Evolutionary conservation across 2,113 vertebrate species (phyloP).

Genomic region (Balaenoptera acutorostrata): DNA sequence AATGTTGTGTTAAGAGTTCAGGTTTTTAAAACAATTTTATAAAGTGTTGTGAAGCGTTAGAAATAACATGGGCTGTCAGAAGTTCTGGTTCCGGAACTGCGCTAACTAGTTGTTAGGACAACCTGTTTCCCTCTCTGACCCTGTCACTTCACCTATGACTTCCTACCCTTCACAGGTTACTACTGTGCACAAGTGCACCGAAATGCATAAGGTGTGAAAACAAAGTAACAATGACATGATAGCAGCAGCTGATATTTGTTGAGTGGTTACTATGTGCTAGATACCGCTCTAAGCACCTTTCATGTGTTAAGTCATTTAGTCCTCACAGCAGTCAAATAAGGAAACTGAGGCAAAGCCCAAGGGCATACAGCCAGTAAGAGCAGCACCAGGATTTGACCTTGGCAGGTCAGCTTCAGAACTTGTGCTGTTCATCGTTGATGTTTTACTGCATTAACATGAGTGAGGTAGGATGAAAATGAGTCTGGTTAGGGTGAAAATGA

Average conservation of each 20-base stretch:
- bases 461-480: not conserved
- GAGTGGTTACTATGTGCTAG: not conserved
- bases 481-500: not conserved
- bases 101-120: not conserved
- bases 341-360: not conserved
- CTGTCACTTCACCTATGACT: not conserved
- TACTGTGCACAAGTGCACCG: not conserved
- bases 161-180: not conserved
- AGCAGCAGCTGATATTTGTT: not conserved
- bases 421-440: not conserved
- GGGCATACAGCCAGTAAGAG: not conserved
- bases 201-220: not conserved
- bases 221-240: not conserved
- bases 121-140: not conserved
- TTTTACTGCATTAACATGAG: not conserved
- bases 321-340: not conserved
- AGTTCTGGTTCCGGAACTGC: not conserved
- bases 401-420: not conserved
- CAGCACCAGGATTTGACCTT: not conserved
- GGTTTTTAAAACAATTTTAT: not conserved
- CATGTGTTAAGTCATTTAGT: not conserved
- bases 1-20: not conserved
- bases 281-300: not conserved
- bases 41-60: not conserved
- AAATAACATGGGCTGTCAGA: not conserved